phyloP scores from a whole-genome alignment of 2,113 vertebrate genomes.

The Syngnathus scovelli region DNA sequence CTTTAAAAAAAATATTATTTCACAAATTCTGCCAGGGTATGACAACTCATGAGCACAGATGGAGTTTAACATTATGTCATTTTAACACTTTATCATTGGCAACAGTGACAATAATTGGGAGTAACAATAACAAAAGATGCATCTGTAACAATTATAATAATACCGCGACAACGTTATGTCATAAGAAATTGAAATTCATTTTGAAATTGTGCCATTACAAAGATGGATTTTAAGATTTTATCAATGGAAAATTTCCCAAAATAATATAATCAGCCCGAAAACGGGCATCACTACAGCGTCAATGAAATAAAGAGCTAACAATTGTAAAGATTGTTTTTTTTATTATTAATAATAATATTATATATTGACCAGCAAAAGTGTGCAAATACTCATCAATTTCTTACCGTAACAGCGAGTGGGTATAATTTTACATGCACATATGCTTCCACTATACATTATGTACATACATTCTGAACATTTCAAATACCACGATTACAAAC shows the following conservation, averaged over 20 bases:
- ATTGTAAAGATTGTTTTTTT: slow-evolving; percentile 50
- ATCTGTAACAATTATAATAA: background rate
- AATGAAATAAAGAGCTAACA: slow-evolving; percentile 37
- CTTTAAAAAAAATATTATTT: background rate
- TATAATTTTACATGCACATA: slow-evolving; percentile 66
- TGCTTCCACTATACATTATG: slow-evolving; percentile 55
- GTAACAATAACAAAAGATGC: background rate
- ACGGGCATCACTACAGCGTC: background rate
- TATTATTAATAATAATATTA: slow-evolving; percentile 27
- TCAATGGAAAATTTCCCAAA: background rate
- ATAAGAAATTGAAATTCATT: background rate
- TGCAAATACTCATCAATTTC: slow-evolving; percentile 37
- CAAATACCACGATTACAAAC: slow-evolving; percentile 56
- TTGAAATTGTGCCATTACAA: background rate
- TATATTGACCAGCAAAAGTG: slow-evolving; percentile 60
- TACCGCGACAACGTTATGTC: background rate
- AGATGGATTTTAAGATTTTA: background rate
- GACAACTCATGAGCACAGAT: background rate
- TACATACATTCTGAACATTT: slow-evolving; percentile 58
- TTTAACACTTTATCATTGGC: background rate
- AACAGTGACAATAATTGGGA: background rate
- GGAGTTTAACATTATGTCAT: background rate
- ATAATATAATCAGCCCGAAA: background rate
- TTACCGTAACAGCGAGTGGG: slow-evolving; percentile 45
- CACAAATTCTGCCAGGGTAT: background rate